phyloP scores from a whole-genome alignment of 2,888 invertebrate species.

The Kryphioiulus occultus region DNA sequence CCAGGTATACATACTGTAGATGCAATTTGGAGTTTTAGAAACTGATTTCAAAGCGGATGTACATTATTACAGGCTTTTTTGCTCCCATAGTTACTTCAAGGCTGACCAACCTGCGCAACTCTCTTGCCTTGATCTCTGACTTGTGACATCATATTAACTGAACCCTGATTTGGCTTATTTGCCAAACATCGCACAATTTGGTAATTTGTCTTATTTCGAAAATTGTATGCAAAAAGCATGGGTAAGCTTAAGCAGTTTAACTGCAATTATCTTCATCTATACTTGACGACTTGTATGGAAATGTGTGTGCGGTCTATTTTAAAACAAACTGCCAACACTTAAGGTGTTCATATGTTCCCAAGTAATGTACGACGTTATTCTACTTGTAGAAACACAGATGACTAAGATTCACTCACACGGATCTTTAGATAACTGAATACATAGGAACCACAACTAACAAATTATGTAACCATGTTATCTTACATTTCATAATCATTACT shows the following conservation, averaged over 20 bases:
- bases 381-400: background rate
- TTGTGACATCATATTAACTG: constrained; percentile 22
- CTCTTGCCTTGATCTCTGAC: constrained; percentile 15
- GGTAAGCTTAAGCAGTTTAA: background rate
- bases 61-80: background rate
- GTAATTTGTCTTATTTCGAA: background rate
- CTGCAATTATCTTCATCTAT: background rate
- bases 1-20: too few relatives aligned
- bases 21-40: constrained; percentile 4
- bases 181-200: background rate
- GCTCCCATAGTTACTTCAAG: background rate
- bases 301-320: background rate
- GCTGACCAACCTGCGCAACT: constrained; percentile 15
- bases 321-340: background rate
- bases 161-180: background rate
- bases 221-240: background rate
- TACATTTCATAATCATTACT: background rate
- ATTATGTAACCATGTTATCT: background rate
- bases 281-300: background rate
- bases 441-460: background rate
- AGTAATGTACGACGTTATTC: background rate
- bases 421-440: background rate
- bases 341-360: background rate
- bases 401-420: background rate
- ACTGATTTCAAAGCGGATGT: constrained; percentile 8